These are phyloP conservation scores for Cyrtodaria siliqua DNA, from an alignment of 2,888 invertebrate species.

Conservation along the genomic window DNA sequence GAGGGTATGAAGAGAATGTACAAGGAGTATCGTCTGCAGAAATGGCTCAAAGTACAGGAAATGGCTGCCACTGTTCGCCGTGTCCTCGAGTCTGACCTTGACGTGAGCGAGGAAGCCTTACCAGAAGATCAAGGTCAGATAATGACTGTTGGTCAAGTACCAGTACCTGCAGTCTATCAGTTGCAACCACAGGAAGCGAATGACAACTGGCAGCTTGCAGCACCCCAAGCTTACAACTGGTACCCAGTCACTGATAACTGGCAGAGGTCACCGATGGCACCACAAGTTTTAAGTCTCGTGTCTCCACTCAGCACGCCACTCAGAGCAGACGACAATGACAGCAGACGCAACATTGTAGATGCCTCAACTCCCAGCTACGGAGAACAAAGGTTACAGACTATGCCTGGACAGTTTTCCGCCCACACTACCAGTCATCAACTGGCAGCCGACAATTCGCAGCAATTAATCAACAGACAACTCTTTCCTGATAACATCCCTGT, in stretches of 20 bases:
- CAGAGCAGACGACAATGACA: too few relatives aligned
- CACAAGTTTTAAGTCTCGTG: too few relatives aligned
- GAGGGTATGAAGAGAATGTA: conserved; percentile 63
- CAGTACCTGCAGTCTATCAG: not conserved
- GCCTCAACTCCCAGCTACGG: too few relatives aligned
- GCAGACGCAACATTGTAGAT: too few relatives aligned
- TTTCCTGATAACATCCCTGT: conserved; percentile 24
- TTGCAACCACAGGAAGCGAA: not conserved
- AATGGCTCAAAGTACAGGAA: conserved; percentile 58
- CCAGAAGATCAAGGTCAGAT: not conserved
- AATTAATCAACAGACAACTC: conserved; percentile 29
- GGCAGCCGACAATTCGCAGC: not conserved
- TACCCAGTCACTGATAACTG: conserved; percentile 15
- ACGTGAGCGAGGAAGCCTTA: not conserved
- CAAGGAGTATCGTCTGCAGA: conserved; percentile 59
- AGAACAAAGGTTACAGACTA: too few relatives aligned
- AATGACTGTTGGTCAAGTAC: not conserved
- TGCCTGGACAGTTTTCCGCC: too few relatives aligned
- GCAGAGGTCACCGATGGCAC: not conserved
- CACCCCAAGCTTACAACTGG: conserved; percentile 22
- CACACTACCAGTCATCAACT: conserved; percentile 5
- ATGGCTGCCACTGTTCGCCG: conserved; percentile 53
- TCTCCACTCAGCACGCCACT: too few relatives aligned
- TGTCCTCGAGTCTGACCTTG: conserved; percentile 26
- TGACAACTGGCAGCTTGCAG: conserved; percentile 12